A percentile compares a stretch with the other conserved stretches of the same genome.
Evolutionary conservation across 2,113 vertebrate species (phyloP).

Genomic region (Ptychochromis oligacanthus): DNA sequence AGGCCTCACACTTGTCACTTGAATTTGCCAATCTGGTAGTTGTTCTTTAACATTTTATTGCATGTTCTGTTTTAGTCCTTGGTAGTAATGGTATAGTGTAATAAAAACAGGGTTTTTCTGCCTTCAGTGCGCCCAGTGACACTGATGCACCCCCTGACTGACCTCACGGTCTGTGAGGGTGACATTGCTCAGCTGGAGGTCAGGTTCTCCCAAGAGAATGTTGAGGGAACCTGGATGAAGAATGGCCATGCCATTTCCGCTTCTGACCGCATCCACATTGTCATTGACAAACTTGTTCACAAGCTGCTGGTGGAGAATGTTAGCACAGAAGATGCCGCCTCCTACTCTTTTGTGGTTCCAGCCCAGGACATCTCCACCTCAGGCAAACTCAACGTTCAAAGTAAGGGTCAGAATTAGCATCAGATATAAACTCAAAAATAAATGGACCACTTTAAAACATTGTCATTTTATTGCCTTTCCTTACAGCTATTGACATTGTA

Average conservation of each 20-base stretch:
- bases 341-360: no score
- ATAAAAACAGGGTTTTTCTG: no score
- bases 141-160: conserved; percentile 90
- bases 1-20: no score
- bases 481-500: conserved; percentile 88
- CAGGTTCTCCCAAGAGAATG: conserved; percentile 93
- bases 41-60: no score
- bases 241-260: conserved; percentile 84
- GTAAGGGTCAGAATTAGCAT: conserved; percentile 79
- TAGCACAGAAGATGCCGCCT: no score
- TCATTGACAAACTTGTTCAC: conserved; percentile 91
- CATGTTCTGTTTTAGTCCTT: no score
- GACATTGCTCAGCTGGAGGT: conserved; percentile 97
- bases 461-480: no score
- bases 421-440: neutral
- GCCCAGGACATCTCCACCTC: conserved; percentile 87
- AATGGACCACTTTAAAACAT: no score
- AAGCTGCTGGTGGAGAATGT: no score
- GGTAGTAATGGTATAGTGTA: no score
- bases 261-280: conserved; percentile 88
- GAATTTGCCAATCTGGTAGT: no score
- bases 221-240: conserved; percentile 94
- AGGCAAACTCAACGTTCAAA: conserved; percentile 87
- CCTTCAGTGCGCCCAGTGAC: conserved; percentile 93
- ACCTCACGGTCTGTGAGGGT: conserved; percentile 95